Evolutionary conservation across 2,113 vertebrate species (phyloP).

Genomic region (Alces alces): DNA sequence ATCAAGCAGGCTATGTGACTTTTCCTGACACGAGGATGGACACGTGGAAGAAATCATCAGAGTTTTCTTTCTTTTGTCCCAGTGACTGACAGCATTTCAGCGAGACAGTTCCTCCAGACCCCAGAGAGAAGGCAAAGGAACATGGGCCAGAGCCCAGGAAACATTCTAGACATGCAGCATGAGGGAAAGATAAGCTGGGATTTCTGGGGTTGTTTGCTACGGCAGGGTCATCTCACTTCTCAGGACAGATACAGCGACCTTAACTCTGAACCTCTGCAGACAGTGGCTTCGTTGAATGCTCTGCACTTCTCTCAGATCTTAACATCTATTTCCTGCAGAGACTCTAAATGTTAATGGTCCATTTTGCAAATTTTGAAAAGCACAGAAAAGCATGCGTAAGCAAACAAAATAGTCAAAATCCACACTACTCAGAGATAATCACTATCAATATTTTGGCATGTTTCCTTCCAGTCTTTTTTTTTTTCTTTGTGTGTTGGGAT

Average conservation of each 20-base stretch:
- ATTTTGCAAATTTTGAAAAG: neutral
- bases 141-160: fast-evolving
- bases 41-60: neutral
- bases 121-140: neutral
- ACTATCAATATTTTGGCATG: neutral
- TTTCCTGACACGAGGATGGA: neutral
- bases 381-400: neutral
- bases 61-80: neutral
- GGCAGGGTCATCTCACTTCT: fast-evolving
- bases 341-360: neutral
- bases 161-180: fast-evolving
- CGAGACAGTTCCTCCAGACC: neutral
- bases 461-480: neutral
- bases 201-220: fast-evolving
- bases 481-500: fast-evolving
- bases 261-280: neutral
- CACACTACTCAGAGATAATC: neutral
- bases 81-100: neutral
- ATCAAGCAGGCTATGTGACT: fast-evolving
- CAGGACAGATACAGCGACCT: fast-evolving
- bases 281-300: fast-evolving
- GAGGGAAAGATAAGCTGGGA: neutral
- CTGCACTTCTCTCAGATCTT: neutral
- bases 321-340: neutral
- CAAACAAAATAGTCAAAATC: neutral